Percentiles rank a stretch among this genome's conserved stretches.
phyloP scores from a whole-genome alignment of 1,140 invertebrate genomes.

The Camponotus floridanus region DNA sequence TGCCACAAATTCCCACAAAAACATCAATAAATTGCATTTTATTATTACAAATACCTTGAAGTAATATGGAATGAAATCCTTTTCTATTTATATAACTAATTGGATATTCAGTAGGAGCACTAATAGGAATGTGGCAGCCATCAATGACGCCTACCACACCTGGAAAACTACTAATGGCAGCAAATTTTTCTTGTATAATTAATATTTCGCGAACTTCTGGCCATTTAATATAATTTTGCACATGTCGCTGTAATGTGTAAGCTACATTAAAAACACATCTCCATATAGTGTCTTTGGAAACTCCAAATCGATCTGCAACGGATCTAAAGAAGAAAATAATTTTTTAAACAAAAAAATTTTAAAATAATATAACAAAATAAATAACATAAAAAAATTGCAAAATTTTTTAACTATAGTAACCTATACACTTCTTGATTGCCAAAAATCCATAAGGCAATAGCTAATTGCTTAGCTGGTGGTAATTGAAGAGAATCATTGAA shows the following conservation, averaged over 20 bases:
- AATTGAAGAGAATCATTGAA: conserved; percentile 20
- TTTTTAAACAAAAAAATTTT: too few relatives aligned
- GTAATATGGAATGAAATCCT: conserved; percentile 17
- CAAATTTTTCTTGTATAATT: background rate
- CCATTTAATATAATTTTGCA: conserved; percentile 7
- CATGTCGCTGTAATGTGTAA: background rate
- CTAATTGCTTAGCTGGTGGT: conserved; percentile 21
- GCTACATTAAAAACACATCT: background rate
- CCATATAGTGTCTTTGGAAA: conserved; percentile 4
- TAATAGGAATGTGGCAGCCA: background rate
- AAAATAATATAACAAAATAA: too few relatives aligned
- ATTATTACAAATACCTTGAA: conserved; percentile 36
- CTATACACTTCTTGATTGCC: conserved; percentile 21
- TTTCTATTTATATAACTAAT: background rate
- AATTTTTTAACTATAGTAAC: background rate
- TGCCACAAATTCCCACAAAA: conserved; percentile 34
- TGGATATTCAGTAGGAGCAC: background rate
- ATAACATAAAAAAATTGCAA: too few relatives aligned
- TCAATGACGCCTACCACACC: conserved; percentile 9
- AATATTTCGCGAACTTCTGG: background rate
- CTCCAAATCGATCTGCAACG: conserved; percentile 2
- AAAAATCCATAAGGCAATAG: conserved; percentile 8
- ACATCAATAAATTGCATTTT: conserved; percentile 25
- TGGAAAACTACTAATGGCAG: background rate
- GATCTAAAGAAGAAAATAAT: background rate